phyloP scores from a whole-genome alignment of 1,140 invertebrate genomes.

The Trachelipus rathkii region DNA sequence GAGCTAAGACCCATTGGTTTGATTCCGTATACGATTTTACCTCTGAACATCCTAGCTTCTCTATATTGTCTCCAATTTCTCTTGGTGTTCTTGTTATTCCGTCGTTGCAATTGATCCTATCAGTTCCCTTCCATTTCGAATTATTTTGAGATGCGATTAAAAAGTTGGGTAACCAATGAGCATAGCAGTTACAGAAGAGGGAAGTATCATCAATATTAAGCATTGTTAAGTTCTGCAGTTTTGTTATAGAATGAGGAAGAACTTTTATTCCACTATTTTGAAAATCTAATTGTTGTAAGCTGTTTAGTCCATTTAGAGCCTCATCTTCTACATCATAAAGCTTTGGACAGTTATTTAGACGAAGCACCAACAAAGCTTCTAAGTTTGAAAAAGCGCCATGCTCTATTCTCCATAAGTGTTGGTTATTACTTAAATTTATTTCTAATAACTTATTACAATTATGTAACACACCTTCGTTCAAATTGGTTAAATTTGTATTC shows the following conservation, averaged over 20 bases:
- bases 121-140: slow-evolving; percentile 36
- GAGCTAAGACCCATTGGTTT: not conserved
- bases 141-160: slow-evolving; percentile 56
- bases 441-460: slow-evolving; percentile 23
- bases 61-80: slow-evolving; percentile 30
- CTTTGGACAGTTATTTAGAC: slow-evolving; percentile 48
- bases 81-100: slow-evolving; percentile 23
- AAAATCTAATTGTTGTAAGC: not conserved
- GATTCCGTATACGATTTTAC: not conserved
- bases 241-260: slow-evolving; percentile 65
- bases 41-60: slow-evolving; percentile 44
- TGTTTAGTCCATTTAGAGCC: slow-evolving; percentile 29
- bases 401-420: slow-evolving; percentile 60
- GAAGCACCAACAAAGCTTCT: slow-evolving; percentile 25
- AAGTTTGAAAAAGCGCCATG: slow-evolving; percentile 54
- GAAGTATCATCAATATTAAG: slow-evolving; percentile 68
- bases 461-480: slow-evolving; percentile 35
- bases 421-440: slow-evolving; percentile 49
- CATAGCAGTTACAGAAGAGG: slow-evolving; percentile 82
- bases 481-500: slow-evolving; percentile 47
- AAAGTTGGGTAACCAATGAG: slow-evolving; percentile 69
- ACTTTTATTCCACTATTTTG: slow-evolving; percentile 55
- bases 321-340: slow-evolving; percentile 52
- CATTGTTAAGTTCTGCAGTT: slow-evolving; percentile 59
- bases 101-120: slow-evolving; percentile 41